Percentiles rank a stretch among this genome's conserved stretches.
These are phyloP conservation scores for Pachymerium ferrugineum DNA, from an alignment of 2,888 invertebrate species.

Conservation along the genomic window DNA sequence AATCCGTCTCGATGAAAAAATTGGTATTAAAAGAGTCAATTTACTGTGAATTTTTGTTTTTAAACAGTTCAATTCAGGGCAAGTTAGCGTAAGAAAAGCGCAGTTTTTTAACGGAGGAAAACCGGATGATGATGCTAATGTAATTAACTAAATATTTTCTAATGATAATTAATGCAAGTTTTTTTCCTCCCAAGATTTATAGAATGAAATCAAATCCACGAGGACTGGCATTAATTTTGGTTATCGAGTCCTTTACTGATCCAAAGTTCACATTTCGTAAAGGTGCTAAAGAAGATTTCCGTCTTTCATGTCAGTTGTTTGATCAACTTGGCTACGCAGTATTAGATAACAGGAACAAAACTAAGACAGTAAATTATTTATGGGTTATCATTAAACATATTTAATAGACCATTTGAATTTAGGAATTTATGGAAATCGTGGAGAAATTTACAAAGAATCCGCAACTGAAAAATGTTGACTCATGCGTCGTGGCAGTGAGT, in stretches of 20 bases:
- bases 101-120: too few species aligned
- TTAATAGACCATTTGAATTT: neutral
- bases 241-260: neutral
- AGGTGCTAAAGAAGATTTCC: neutral
- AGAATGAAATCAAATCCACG: neutral
- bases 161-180: neutral
- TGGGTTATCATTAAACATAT: neutral
- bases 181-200: neutral
- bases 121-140: too few species aligned
- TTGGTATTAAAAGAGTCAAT: too few species aligned
- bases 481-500: constrained; percentile 10
- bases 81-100: too few species aligned
- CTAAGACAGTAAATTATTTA: neutral
- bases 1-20: too few species aligned
- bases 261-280: neutral
- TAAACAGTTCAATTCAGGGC: too few species aligned
- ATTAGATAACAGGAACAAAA: neutral
- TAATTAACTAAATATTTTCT: too few species aligned
- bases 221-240: neutral
- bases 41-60: too few species aligned
- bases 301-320: neutral
- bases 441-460: neutral
- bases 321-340: neutral
- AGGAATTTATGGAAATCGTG: neutral
- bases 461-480: neutral